phyloP scores from a whole-genome alignment of 2,797 vertebrate species.

The Alfaro cultratus region DNA sequence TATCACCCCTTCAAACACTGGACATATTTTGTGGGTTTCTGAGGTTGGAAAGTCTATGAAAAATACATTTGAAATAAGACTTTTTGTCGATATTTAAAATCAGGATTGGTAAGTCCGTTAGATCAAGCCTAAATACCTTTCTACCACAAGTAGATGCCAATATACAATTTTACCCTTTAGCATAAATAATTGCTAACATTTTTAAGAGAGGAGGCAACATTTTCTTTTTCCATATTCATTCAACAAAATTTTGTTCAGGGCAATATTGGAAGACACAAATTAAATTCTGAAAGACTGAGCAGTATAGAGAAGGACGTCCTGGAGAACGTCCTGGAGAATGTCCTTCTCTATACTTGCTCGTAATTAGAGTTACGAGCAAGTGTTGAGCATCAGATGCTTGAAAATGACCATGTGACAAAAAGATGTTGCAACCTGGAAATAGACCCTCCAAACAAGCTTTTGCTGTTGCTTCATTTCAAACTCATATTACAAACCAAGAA shows the following conservation, averaged over 20 bases:
- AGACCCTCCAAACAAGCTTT: constrained; percentile 60
- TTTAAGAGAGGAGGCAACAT: not conserved
- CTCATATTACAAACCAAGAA: constrained; percentile 61
- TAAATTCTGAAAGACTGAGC: constrained; percentile 57
- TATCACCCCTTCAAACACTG: not conserved
- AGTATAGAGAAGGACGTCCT: too few relatives aligned
- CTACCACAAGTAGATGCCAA: not conserved
- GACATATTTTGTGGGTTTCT: not conserved
- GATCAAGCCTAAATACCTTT: not conserved
- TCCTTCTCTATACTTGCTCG: too few relatives aligned
- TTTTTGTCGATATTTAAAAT: not conserved
- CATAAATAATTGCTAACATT: too few relatives aligned
- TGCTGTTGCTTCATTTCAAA: constrained; percentile 72
- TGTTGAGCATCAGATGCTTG: constrained; percentile 63
- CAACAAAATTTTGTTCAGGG: not conserved
- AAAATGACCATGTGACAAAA: constrained; percentile 45
- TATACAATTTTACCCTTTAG: not conserved
- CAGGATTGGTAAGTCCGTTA: not conserved
- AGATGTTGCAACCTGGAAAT: constrained; percentile 71
- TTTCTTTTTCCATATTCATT: not conserved
- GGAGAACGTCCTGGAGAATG: too few relatives aligned
- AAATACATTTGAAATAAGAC: too few relatives aligned
- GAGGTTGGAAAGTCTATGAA: not conserved
- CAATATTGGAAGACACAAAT: constrained; percentile 36
- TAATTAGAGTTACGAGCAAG: not conserved